Evolutionary conservation across 2,888 invertebrate genomes (phyloP).

Genomic region (Erannis defoliaria): DNA sequence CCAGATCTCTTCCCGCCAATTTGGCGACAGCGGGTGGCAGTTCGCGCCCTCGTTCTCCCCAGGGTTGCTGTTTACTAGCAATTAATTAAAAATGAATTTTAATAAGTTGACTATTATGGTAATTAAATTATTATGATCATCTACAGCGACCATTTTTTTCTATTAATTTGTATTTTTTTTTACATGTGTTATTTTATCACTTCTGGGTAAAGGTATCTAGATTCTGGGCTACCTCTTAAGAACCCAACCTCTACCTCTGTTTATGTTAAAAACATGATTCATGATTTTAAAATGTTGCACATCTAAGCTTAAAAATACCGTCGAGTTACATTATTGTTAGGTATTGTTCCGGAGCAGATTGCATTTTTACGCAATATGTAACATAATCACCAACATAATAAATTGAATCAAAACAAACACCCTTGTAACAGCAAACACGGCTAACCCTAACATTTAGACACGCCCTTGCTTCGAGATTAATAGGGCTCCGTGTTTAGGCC

Average conservation of each 20-base stretch:
- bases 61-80: constrained; percentile 61
- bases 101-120: constrained; percentile 1
- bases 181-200: no score
- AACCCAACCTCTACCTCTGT: no score
- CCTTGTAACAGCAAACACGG: constrained; percentile 34
- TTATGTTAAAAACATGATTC: no score
- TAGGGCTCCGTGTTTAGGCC: constrained; percentile 79
- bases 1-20: constrained; percentile 85
- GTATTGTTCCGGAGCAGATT: neutral
- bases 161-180: neutral
- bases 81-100: constrained; percentile 29
- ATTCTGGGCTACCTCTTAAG: no score
- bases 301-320: neutral
- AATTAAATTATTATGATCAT: no score
- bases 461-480: constrained; percentile 82
- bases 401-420: constrained; percentile 49
- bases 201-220: no score
- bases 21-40: constrained; percentile 60
- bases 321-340: neutral
- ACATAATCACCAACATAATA: constrained; percentile 36
- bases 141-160: no score
- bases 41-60: constrained; percentile 64
- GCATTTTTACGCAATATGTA: constrained; percentile 11
- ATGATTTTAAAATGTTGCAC: no score
- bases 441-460: constrained; percentile 68